Conservation (phyloP, 2,113 vertebrate species). For the Trochalopteron elliotii region DNA sequence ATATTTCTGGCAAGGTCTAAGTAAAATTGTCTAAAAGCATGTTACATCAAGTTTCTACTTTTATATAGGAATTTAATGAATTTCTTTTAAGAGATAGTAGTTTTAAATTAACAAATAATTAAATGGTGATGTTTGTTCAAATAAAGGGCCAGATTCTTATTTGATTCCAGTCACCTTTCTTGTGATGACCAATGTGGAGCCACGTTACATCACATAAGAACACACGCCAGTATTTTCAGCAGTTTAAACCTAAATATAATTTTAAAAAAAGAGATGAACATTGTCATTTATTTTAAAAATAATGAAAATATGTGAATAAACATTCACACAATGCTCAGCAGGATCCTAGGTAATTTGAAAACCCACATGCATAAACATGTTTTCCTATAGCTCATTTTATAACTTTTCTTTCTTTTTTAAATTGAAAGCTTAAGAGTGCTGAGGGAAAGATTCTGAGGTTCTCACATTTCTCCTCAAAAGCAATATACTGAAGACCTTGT, state of each 20-base stretch:
- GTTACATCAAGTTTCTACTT: neutral
- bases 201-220: accelerated
- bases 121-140: neutral
- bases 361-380: neutral
- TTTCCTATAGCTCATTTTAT: neutral
- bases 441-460: neutral
- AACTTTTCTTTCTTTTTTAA: neutral
- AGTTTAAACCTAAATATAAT: neutral
- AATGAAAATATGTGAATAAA: neutral
- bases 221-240: neutral
- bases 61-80: neutral
- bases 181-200: neutral
- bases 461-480: neutral
- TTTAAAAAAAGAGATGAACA: neutral
- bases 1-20: neutral
- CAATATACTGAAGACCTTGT: neutral
- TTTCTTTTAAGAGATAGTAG: neutral
- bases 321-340: neutral
- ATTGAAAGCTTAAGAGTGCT: neutral
- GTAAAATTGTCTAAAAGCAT: neutral
- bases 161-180: neutral
- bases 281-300: neutral
- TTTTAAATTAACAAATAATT: neutral
- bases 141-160: neutral
- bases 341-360: neutral